Conservation (phyloP, 2,797 vertebrate species). For the Phataginus tricuspis region DNA sequence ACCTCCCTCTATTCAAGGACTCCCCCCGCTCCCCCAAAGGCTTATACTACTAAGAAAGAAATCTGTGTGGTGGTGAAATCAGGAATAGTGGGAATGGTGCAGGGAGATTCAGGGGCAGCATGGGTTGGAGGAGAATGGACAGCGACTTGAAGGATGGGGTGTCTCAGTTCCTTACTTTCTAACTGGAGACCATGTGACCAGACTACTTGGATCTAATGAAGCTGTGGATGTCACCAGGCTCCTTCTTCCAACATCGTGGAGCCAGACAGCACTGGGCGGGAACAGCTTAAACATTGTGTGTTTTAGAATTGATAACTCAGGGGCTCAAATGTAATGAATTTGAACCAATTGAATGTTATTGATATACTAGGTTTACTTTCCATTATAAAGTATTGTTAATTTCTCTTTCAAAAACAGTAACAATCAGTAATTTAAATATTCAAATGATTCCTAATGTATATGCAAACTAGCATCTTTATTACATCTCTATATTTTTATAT, state of each 20-base stretch:
- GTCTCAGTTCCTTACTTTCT: neutral
- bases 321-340: neutral
- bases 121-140: neutral
- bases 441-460: neutral
- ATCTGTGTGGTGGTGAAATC: neutral
- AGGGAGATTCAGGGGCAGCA: neutral
- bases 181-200: neutral
- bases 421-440: neutral
- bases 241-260: neutral
- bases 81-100: neutral
- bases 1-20: neutral
- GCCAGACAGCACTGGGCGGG: neutral
- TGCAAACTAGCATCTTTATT: neutral
- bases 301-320: neutral
- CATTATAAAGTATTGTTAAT: neutral
- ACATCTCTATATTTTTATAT: neutral
- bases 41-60: neutral
- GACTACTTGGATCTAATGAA: neutral
- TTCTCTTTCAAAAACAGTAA: conserved; percentile 10
- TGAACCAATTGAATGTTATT: neutral
- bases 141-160: neutral
- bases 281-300: neutral
- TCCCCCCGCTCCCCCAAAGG: neutral
- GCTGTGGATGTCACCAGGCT: neutral
- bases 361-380: neutral